phyloP scores from a whole-genome alignment of 2,888 invertebrate species.

The Seladonia tumulorum region DNA sequence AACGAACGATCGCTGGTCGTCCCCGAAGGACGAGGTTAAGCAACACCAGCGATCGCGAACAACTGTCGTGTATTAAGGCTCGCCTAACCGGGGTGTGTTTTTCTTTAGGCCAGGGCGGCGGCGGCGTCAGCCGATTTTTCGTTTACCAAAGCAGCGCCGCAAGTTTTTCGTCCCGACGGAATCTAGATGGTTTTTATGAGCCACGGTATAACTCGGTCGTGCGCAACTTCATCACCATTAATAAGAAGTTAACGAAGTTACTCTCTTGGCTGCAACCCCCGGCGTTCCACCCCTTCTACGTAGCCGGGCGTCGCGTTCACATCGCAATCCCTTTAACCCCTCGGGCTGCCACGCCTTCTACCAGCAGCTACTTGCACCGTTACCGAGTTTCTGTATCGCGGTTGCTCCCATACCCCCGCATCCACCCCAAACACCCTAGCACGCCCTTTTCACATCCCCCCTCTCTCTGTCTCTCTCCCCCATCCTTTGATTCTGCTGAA shows the following conservation, averaged over 20 bases:
- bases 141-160: constrained; percentile 21
- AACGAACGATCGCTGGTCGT: not conserved
- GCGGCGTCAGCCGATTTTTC: constrained; percentile 45
- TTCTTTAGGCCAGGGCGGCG: not conserved
- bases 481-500: constrained; percentile 60
- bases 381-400: constrained; percentile 57
- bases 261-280: constrained; percentile 43
- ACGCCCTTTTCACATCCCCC: not conserved
- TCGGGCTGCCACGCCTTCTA: constrained; percentile 37
- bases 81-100: not conserved
- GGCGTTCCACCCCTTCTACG: constrained; percentile 16
- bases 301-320: constrained; percentile 33
- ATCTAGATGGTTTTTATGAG: constrained; percentile 64
- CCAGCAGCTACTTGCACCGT: constrained; percentile 66
- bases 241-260: constrained; percentile 76
- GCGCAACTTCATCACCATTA: constrained; percentile 71
- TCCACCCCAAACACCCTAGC: not conserved
- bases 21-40: not conserved
- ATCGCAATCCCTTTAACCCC: constrained; percentile 19
- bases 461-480: not conserved
- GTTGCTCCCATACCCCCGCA: constrained; percentile 9
- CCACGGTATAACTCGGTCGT: constrained; percentile 45
- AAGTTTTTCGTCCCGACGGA: constrained; percentile 39
- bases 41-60: constrained; percentile 14
- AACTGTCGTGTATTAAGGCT: constrained; percentile 17